phyloP scores from a whole-genome alignment of 1,140 invertebrate genomes.

The Bombus difficillimus region DNA sequence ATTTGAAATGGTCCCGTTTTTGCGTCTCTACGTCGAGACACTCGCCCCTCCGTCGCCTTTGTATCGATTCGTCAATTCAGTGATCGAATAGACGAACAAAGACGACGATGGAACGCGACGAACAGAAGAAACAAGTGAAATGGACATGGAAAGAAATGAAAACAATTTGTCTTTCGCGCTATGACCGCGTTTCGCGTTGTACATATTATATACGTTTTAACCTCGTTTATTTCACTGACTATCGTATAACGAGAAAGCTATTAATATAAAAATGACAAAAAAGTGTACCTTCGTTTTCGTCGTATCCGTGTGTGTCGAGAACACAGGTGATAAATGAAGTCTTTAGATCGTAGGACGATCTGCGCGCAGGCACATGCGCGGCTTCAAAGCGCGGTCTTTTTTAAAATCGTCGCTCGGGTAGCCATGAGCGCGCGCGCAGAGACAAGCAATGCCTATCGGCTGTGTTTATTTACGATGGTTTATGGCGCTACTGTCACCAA shows the following conservation, averaged over 20 bases:
- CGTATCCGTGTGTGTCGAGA: slow-evolving; percentile 51
- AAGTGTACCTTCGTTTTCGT: slow-evolving; percentile 58
- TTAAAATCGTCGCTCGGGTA: not conserved
- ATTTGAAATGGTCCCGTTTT: not conserved
- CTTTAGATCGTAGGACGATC: slow-evolving; percentile 59
- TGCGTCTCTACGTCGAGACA: not conserved
- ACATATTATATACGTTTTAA: slow-evolving; percentile 58
- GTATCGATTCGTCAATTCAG: not conserved
- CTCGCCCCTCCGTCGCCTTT: not conserved
- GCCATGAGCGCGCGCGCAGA: slow-evolving; percentile 30
- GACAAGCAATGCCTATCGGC: slow-evolving; percentile 61
- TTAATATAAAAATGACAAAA: slow-evolving; percentile 44
- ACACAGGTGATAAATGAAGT: slow-evolving; percentile 24
- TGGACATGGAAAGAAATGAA: not conserved
- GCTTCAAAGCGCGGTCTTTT: not conserved
- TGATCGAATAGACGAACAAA: too few relatives aligned
- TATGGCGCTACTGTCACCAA: slow-evolving; percentile 44
- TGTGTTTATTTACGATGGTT: slow-evolving; percentile 60
- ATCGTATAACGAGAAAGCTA: slow-evolving; percentile 42
- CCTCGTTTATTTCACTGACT: slow-evolving; percentile 54
- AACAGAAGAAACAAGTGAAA: not conserved
- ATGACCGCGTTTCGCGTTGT: not conserved
- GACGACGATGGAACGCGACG: not conserved
- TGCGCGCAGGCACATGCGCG: slow-evolving; percentile 12
- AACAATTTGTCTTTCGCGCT: slow-evolving; percentile 44